Base-by-base conservation (phyloP, 2,113 vertebrate genomes). In the Nettapus auritus region DNA sequence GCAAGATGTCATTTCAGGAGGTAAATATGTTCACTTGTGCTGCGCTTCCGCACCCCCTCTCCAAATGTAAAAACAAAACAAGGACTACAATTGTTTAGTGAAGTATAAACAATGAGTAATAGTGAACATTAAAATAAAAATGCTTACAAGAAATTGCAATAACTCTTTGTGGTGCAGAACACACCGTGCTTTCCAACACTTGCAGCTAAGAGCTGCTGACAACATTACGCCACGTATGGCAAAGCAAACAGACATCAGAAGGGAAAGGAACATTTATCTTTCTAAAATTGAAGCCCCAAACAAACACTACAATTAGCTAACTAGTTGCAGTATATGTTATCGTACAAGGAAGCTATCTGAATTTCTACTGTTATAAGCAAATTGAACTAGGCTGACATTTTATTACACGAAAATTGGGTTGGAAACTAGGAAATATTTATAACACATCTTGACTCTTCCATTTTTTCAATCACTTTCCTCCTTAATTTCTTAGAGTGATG, bases 61-160 rank as follows among this genome's bases (percentile, higher is more conserved):
- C 85, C 82, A 36, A 26, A 38, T 14, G 34, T 15, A 93, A 93
- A 91, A 86, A 91, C 8, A 70, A 89, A 96, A 83, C 67, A 91
- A 36, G 9, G 44, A 83, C 38, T 90, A 77, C 36, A 70, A 19
- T 23, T 31, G 15, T 75, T 88, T 77, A 80, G 73, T 68, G 33
- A 21, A 76, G 63, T 66, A 60, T 60, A 88, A 86, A 69, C 56
- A 78, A 8, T 48, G 38, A 87, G 14, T 62, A 86, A 76, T 18
- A 80, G 59, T 56, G 85, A 82, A 83, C 46, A 42, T 36, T 78
- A 28, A 79, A 55, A 29, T 20, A 52, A 69, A 77, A 60, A 82
- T 21, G 70, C 42, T 63, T 48, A 81, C 0, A 1, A 66, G 59
- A 93, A 52, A 80, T 0, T 67, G 56, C 88, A 91, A 74, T 44